These are phyloP conservation scores for Agriopis leucophaearia DNA, from an alignment of 2,888 invertebrate genomes.

Conservation along the genomic window DNA sequence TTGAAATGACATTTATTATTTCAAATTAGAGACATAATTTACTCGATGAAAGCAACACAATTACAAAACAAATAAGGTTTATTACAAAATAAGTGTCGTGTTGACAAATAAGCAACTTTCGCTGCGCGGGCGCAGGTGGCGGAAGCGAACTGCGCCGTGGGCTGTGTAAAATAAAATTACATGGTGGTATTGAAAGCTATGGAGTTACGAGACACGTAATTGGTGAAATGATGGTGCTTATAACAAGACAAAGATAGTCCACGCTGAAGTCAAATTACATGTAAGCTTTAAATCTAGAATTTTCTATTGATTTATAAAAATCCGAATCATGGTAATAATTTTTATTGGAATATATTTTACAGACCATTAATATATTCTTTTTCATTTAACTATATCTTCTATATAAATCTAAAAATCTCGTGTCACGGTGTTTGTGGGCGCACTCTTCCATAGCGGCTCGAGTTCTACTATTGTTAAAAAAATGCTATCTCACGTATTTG, in stretches of 20 bases:
- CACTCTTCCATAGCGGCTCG: too few species aligned
- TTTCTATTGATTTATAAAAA: too few species aligned
- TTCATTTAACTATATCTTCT: too few species aligned
- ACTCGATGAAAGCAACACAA: slow-evolving; percentile 19
- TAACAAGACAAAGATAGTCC: neutral
- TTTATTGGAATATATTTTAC: too few species aligned
- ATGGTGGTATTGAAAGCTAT: slow-evolving; percentile 46
- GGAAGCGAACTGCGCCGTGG: slow-evolving; percentile 59
- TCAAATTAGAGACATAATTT: slow-evolving; percentile 25
- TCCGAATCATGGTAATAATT: too few species aligned
- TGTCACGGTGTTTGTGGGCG: too few species aligned
- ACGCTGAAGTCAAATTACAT: neutral
- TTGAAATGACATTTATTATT: too few species aligned
- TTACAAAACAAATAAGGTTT: slow-evolving; percentile 40
- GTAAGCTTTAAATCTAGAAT: neutral
- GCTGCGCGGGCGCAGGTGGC: slow-evolving; percentile 70
- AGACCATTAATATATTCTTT: too few species aligned
- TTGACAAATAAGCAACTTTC: slow-evolving; percentile 80
- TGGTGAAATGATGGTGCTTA: slow-evolving; percentile 39
- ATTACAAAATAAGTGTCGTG: slow-evolving; percentile 52
- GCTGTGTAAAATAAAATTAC: slow-evolving; percentile 60
- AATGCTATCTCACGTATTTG: too few species aligned
- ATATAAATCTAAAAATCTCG: too few species aligned
- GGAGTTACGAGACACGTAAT: slow-evolving; percentile 37
- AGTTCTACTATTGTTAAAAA: too few species aligned